These are phyloP conservation scores for Pseudomyrmex pallidus DNA, from an alignment of 1,140 invertebrate genomes.

Conservation along the genomic window DNA sequence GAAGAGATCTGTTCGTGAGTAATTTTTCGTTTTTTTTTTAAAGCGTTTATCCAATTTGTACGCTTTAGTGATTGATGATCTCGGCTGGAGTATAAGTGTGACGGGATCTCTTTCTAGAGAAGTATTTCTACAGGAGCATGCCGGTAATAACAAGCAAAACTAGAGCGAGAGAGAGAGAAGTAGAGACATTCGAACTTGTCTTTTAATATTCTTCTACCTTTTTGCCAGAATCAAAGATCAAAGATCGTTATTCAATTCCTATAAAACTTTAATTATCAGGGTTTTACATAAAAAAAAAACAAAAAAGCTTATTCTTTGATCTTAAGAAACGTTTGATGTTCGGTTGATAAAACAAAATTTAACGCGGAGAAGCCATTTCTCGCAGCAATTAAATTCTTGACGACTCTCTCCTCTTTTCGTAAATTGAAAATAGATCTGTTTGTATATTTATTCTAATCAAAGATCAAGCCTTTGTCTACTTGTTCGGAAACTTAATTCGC, in stretches of 20 bases:
- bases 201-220: slow-evolving; percentile 38
- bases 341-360: background rate
- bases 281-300: background rate
- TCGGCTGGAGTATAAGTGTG: slow-evolving; percentile 76
- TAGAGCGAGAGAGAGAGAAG: slow-evolving; percentile 75
- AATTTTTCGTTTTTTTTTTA: background rate
- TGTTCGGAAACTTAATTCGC: too few species aligned
- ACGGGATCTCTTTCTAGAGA: slow-evolving; percentile 78
- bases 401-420: too few species aligned
- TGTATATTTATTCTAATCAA: too few species aligned
- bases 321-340: background rate
- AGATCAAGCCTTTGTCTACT: too few species aligned
- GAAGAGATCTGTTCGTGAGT: slow-evolving; percentile 48
- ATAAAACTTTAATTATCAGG: background rate
- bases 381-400: too few species aligned
- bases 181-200: slow-evolving; percentile 52
- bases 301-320: background rate
- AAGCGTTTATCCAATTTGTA: slow-evolving; percentile 51
- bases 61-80: slow-evolving; percentile 73
- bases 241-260: slow-evolving; percentile 4
- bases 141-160: slow-evolving; percentile 83
- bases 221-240: slow-evolving; percentile 43
- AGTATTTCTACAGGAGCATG: slow-evolving; percentile 83
- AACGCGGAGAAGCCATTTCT: background rate
- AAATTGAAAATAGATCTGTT: too few species aligned